phyloP scores from a whole-genome alignment of 2,113 vertebrate species.

The Geococcyx californianus region DNA sequence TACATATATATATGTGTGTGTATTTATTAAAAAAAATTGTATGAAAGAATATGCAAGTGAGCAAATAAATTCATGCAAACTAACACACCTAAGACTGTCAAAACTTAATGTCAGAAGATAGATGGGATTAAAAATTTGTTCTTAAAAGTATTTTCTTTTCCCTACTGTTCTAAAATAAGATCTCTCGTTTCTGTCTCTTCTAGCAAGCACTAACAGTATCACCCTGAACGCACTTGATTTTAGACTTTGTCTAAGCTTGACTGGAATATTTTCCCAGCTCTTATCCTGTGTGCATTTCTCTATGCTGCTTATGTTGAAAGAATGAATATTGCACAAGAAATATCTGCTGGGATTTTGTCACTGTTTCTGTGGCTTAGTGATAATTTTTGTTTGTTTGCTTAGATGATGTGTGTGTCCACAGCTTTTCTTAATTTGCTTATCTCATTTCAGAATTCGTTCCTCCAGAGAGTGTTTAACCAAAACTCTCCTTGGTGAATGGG shows the following conservation, averaged over 20 bases:
- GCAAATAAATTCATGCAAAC: not conserved
- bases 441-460: not conserved
- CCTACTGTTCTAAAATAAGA: not conserved
- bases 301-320: not conserved
- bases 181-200: not conserved
- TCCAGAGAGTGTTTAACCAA: not conserved
- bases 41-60: not conserved
- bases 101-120: not conserved
- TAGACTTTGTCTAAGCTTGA: not conserved
- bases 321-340: not conserved
- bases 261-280: not conserved
- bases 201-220: not conserved
- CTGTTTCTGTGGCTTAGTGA: not conserved
- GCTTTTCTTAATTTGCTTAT: not conserved
- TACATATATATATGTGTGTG: too few species aligned
- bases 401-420: not conserved
- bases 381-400: not conserved
- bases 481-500: too few species aligned
- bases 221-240: accelerated
- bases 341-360: not conserved
- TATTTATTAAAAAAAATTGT: too few species aligned
- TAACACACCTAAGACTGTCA: not conserved
- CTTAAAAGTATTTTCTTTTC: not conserved
- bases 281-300: not conserved
- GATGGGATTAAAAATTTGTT: not conserved